Conservation (phyloP, 2,888 invertebrate genomes). For the Hypercompe scribonia region DNA sequence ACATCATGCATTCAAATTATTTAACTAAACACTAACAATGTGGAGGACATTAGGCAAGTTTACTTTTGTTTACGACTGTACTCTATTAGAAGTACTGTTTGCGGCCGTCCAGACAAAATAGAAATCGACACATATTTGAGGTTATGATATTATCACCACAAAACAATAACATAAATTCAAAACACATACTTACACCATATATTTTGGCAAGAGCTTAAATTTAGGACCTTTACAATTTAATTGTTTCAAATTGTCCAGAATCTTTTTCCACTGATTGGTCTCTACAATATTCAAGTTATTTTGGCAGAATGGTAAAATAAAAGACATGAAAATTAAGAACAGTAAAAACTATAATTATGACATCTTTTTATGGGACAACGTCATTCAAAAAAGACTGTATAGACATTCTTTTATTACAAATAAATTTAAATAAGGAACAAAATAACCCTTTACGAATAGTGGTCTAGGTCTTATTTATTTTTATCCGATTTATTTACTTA, state of each 20-base stretch:
- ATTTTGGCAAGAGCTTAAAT: constrained; percentile 35
- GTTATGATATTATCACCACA: not conserved
- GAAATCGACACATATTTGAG: constrained; percentile 1
- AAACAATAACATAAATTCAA: constrained; percentile 6
- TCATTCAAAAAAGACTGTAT: not conserved
- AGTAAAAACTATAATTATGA: not conserved
- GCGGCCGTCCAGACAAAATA: not conserved
- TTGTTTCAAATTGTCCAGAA: not conserved
- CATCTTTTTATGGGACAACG: not conserved
- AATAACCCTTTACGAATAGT: not conserved
- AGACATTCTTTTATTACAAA: not conserved
- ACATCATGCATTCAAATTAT: constrained; percentile 3
- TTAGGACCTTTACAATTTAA: constrained; percentile 12
- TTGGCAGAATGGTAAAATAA: not conserved
- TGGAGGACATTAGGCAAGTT: not conserved
- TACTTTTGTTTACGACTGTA: not conserved
- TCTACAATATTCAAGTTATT: not conserved
- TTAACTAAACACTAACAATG: not conserved
- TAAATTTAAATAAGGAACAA: not conserved
- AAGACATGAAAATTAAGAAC: not conserved
- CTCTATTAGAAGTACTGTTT: not conserved
- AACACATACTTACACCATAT: constrained; percentile 23
- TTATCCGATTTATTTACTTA: not conserved
- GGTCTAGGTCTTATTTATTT: not conserved
- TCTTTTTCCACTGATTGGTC: not conserved